phyloP scores from a whole-genome alignment of 2,888 invertebrate species.

The Rhagophthalmus giganteus region DNA sequence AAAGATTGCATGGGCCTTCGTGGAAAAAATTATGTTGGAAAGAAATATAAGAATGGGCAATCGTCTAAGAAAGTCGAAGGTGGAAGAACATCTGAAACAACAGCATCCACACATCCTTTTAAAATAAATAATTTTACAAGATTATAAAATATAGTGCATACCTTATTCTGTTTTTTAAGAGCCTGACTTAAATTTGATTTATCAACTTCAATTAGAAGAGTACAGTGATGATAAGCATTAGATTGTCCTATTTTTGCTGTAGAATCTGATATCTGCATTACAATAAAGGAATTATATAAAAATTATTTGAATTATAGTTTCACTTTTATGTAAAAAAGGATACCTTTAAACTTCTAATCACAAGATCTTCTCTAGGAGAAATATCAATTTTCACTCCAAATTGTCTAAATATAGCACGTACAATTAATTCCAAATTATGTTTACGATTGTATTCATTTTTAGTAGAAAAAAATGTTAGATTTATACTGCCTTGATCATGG shows the following conservation, averaged over 20 bases:
- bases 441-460: constrained; percentile 81
- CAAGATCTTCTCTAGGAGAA: constrained; percentile 84
- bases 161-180: constrained; percentile 75
- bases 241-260: constrained; percentile 88
- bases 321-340: constrained; percentile 51
- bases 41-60: neutral
- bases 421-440: constrained; percentile 85
- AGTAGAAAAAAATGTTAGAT: constrained; percentile 88
- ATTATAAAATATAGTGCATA: constrained; percentile 51
- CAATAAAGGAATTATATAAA: constrained; percentile 12
- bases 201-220: constrained; percentile 85
- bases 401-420: constrained; percentile 77
- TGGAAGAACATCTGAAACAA: too few species aligned
- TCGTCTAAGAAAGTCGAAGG: too few species aligned
- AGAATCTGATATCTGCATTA: constrained; percentile 85
- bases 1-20: too few species aligned
- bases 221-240: constrained; percentile 97
- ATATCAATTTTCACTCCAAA: constrained; percentile 79
- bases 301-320: neutral
- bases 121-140: too few species aligned
- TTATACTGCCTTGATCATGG: constrained; percentile 92
- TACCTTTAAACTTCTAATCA: constrained; percentile 79
- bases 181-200: constrained; percentile 73
- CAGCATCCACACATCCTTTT: too few species aligned
- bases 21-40: too few species aligned